Base-by-base conservation (phyloP, 2,888 invertebrate genomes). In the Pemphredon lugubris region DNA sequence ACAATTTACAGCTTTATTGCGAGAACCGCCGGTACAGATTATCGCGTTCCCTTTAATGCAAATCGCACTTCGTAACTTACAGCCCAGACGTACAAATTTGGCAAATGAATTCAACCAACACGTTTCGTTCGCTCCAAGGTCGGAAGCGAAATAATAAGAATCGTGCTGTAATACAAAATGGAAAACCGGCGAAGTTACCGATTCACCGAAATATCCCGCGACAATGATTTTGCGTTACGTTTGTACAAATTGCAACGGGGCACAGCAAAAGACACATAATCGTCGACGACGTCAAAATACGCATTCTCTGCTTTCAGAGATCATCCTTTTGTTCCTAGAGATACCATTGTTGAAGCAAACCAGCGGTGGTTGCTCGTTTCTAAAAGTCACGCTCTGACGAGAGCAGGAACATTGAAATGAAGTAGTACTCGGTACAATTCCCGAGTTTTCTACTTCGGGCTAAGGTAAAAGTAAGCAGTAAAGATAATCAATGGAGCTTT, bases 321-420 rank as follows among this genome's bases (percentile, higher is more conserved):
- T 47, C 34, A 54, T 57, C 21, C 73, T 73, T 73, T 73, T 71
- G 73, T 71, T 61, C 61, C 39, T 32, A 6, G 51, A 37, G 58
- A 67, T 60, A 60, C 42, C 66, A 73, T 73, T 73, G 66, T 73
- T 44, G 32, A 9, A 1, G 47, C 26, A 44, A 39, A 50, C 48
- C 66, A 32, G 16, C 50, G 32, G 48, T 30, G 53, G 60, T 51
- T 51, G 66, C 54, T 37, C 58, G 39, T 59, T 66, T 50, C 48
- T 47, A 32, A 53, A 59, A 44, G 66, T 73, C 61, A 66, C 54
- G 73, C 58, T 71, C 45, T 48, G 70, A 26, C 40, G 60, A 51
- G 59, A 39, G 20, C 44, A 39, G 58, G 53, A 66, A 58, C 58
- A 37, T 13, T 48, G 51, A 32, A 58, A 66, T 16, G 34, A 51